These are phyloP conservation scores for Listrodromus nycthemerus DNA, from an alignment of 2,888 invertebrate species.

Conservation along the genomic window DNA sequence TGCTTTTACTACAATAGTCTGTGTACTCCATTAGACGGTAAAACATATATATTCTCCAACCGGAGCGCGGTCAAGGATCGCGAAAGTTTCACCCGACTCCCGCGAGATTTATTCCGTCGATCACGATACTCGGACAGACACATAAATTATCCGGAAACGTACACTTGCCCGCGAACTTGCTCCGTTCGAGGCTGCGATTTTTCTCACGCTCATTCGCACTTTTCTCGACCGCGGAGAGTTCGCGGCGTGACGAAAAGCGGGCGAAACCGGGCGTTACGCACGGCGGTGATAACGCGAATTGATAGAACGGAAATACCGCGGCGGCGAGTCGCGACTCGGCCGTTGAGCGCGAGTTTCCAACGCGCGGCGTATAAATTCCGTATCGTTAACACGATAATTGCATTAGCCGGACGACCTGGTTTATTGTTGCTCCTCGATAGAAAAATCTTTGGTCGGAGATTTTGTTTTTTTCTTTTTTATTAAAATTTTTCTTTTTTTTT, in stretches of 20 bases:
- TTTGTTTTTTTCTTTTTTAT: slow-evolving; percentile 4
- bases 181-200: slow-evolving; percentile 4
- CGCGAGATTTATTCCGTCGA: background rate
- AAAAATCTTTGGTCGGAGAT: background rate
- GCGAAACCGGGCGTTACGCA: slow-evolving; percentile 31
- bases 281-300: slow-evolving; percentile 58
- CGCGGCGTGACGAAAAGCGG: background rate
- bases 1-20: slow-evolving; percentile 15
- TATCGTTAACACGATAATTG: slow-evolving; percentile 71
- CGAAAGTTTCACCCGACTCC: background rate
- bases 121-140: background rate
- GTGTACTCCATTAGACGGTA: background rate
- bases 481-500: slow-evolving; percentile 13
- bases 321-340: slow-evolving; percentile 32
- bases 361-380: slow-evolving; percentile 49
- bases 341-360: slow-evolving; percentile 36
- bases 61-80: background rate
- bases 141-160: background rate
- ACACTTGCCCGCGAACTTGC: background rate
- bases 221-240: background rate
- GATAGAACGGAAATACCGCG: slow-evolving; percentile 49
- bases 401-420: slow-evolving; percentile 66
- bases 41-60: background rate
- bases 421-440: slow-evolving; percentile 40
- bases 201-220: slow-evolving; percentile 57